These are phyloP conservation scores for Glomeris marginata DNA, from an alignment of 2,888 invertebrate species.

Conservation along the genomic window DNA sequence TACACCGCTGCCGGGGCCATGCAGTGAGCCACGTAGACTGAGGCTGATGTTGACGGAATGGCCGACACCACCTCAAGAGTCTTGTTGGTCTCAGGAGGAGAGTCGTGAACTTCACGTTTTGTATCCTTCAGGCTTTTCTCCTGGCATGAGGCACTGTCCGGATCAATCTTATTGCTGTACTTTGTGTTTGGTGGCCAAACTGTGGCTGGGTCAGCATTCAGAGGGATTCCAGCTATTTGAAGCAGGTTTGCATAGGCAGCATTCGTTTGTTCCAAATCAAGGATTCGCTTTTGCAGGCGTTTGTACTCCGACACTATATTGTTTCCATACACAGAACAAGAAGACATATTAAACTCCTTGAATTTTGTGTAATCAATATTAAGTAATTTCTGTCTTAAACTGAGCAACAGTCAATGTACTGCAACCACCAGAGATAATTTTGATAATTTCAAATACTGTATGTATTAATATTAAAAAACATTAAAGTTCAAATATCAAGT, in stretches of 20 bases:
- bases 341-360: neutral
- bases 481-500: too few relatives aligned
- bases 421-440: too few relatives aligned
- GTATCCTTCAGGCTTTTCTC: neutral
- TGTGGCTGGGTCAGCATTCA: constrained; percentile 15
- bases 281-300: constrained; percentile 22
- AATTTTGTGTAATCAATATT: constrained; percentile 1
- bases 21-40: neutral
- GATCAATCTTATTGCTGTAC: constrained; percentile 9
- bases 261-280: constrained; percentile 22
- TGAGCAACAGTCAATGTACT: too few relatives aligned
- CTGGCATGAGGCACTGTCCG: neutral
- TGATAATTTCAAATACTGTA: neutral
- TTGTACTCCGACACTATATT: constrained; percentile 24
- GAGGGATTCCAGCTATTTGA: constrained; percentile 23
- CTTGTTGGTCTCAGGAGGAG: neutral
- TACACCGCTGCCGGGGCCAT: neutral
- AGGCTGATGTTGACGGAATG: neutral
- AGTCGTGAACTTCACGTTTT: neutral
- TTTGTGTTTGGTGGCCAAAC: constrained; percentile 16
- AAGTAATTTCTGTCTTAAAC: too few relatives aligned
- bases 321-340: constrained; percentile 8
- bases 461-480: neutral
- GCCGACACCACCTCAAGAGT: neutral
- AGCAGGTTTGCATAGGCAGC: constrained; percentile 23